These are phyloP conservation scores for Hanleya hanleyi DNA, from an alignment of 2,888 invertebrate genomes.

Conservation along the genomic window DNA sequence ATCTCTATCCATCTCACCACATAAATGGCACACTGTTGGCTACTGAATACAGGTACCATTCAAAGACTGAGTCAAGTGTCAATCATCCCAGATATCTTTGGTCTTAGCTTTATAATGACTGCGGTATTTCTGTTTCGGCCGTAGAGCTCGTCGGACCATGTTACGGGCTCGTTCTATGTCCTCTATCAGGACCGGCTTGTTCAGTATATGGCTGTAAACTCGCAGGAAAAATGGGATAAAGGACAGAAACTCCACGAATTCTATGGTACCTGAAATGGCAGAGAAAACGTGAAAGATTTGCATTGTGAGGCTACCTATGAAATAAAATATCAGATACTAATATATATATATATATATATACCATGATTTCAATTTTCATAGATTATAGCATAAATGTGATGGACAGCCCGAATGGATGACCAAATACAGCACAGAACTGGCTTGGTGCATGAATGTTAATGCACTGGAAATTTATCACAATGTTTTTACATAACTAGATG, in stretches of 20 bases:
- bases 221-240: slow-evolving; percentile 30
- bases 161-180: slow-evolving; percentile 21
- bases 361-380: no score
- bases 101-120: neutral
- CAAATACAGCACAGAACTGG: no score
- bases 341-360: no score
- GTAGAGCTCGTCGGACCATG: neutral
- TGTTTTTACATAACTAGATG: no score
- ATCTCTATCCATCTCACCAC: no score
- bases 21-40: no score
- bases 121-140: neutral
- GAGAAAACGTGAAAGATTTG: neutral
- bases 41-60: no score
- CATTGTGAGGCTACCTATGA: neutral
- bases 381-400: no score
- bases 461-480: no score
- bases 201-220: slow-evolving; percentile 19
- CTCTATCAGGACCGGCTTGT: slow-evolving; percentile 23
- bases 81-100: slow-evolving; percentile 8
- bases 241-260: slow-evolving; percentile 30
- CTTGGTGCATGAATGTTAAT: no score
- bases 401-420: no score
- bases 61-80: no score
- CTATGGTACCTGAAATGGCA: slow-evolving; percentile 29
- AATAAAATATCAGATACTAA: neutral